These are phyloP conservation scores for Sebastolobus altivelis DNA, from an alignment of 2,797 vertebrate genomes.

Conservation along the genomic window DNA sequence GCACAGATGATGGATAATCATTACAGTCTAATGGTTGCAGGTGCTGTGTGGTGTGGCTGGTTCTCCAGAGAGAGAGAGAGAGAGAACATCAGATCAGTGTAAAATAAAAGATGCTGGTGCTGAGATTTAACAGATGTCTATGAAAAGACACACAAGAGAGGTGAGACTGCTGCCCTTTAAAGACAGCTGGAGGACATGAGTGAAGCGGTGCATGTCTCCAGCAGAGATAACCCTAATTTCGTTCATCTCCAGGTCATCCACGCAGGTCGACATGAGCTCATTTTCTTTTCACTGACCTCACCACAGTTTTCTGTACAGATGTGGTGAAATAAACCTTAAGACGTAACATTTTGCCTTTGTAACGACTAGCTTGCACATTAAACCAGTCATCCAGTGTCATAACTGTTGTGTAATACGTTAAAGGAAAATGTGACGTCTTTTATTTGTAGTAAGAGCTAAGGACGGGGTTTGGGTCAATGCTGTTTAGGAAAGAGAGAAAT, in stretches of 20 bases:
- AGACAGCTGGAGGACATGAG: constrained; percentile 10
- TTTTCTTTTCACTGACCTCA: constrained; percentile 21
- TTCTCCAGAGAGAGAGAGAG: not conserved
- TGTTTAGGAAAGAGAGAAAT: not conserved
- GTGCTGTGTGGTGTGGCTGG: not conserved
- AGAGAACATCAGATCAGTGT: not conserved
- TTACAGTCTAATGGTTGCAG: constrained; percentile 8
- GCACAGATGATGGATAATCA: constrained; percentile 30
- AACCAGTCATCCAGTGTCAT: not conserved
- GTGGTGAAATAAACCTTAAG: not conserved
- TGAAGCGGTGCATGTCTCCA: constrained; percentile 14
- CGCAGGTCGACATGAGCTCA: constrained; percentile 1
- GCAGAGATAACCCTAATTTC: constrained; percentile 10
- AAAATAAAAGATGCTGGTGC: not conserved
- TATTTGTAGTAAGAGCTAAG: not conserved
- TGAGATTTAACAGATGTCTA: constrained; percentile 5
- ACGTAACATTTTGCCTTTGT: not conserved
- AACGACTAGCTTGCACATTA: not conserved
- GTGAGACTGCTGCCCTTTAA: constrained; percentile 17
- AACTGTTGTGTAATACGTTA: constrained; percentile 3
- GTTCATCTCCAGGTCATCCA: constrained; percentile 18
- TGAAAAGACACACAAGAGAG: not conserved
- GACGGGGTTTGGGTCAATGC: not conserved
- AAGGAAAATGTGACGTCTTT: not conserved
- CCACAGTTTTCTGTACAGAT: not conserved